Evolutionary conservation across 2,888 invertebrate genomes (phyloP), one percentile per base, ranked within the genome.

Genomic region (Thereva unica): DNA sequence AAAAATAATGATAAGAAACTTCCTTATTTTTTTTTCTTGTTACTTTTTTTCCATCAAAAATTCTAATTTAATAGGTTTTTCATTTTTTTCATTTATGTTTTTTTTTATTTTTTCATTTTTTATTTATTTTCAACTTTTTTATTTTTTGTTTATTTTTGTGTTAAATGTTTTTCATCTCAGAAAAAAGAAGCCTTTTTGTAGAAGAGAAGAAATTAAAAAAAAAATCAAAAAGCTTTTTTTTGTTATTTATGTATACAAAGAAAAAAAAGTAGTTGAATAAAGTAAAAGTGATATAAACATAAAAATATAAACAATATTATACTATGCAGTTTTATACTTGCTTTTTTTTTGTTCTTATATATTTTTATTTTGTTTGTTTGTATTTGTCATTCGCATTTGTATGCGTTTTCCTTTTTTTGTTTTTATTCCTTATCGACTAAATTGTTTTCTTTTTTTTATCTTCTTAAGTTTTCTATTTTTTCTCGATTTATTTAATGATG

Each of bases 1-100:
- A 59, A 59, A 59, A 59, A 59, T 59, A 59, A 59, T 59, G 59
- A 59, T 47, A 47, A 59, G 49, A 49, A 59, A 45, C 45, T 59
- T 59, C 47, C 47, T 40, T 47, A 59, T 59, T 47, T 59, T 47
- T 38, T 47, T 38, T 38, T 59, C 35, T 59, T 59, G 49, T 23
- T 23, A 23, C 23, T 23, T 23, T 59, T 45, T 59, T 59, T 38
- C n/a, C n/a, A n/a, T 59, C 49, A 49, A 59, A 59, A 59, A 59
- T 47, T 59, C 59, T 59, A 59, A 59, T 59, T 47, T 47, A 47
- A 59, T 47, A 59, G 37, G 37, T 59, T 59, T 59, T 34, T 59
- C 59, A 59, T 59, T 47, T 59, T 47, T 59, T 47, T 59, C 47
- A 59, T 45, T 59, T 49, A 59, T 45, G 45, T 52, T 23, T 52